Evolutionary conservation across 1,140 invertebrate genomes (phyloP), one percentile per base, ranked within the genome.

Genomic region (Heterodera schachtii): DNA sequence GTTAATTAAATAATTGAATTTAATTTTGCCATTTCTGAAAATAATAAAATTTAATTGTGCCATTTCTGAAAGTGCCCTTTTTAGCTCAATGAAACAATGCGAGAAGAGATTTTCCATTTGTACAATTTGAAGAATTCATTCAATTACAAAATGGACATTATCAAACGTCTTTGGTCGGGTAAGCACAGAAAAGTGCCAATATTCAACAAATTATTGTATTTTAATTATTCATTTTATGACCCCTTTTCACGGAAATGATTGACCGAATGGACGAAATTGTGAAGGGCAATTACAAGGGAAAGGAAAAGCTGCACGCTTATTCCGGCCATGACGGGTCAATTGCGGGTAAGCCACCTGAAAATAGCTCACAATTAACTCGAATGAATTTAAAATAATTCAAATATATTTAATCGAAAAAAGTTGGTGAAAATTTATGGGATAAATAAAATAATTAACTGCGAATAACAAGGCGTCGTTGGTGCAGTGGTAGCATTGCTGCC

Each of bases 291-390:
- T 74, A 13, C 66, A 66, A 60, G 3, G 8, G 47, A 8, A 76
- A 76, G 46, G 46, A 60, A 31, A 76, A 76, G 47, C 57, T 76
- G 41, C 49, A 76, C 19, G 75, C 19, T 43, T 76, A 76, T 76
- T 76, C 75, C 46, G 75, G 75, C 57, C 75, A 76, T 21, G 75
- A 76, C 57, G 75, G 75, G 8, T 64, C 75, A 64, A 66, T 76
- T 21, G 75, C 75, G 57, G 75, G 75, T 57, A 43, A 64, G n/a
- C 73, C 31, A 31, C 31, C 31, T 31, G 31, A 31, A 31, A 31
- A 31, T 31, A 31, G 31, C 1, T 31, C 31, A 31, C 31, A 31
- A 31, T 31, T 31, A 31, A 31, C 31, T 31, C 31, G 31, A 31
- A 1, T 52, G 49, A 52, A 52, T 52, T 52, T 52, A 52, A 52